Evolutionary conservation across 2,888 invertebrate species (phyloP).

Genomic region (Cantharis rufa): DNA sequence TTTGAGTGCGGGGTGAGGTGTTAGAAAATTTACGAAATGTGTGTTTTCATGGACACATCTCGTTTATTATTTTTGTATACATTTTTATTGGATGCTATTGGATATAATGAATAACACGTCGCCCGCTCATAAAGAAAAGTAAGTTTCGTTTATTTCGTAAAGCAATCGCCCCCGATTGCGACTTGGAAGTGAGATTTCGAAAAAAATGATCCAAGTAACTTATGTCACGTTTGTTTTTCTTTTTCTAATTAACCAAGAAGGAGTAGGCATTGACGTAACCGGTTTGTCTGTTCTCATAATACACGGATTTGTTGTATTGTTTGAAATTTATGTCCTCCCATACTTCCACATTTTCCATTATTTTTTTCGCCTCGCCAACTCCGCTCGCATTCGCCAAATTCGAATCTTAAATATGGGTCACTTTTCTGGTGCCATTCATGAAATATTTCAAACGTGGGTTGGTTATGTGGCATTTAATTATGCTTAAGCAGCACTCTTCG

Average conservation of each 20-base stretch:
- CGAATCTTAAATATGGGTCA: neutral
- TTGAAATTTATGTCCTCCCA: neutral
- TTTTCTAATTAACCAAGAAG: conserved; percentile 32
- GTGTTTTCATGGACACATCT: conserved; percentile 44
- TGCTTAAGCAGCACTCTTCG: neutral
- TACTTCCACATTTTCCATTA: neutral
- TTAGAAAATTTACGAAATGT: conserved; percentile 45
- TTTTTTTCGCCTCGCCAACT: neutral
- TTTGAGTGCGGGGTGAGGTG: conserved; percentile 40
- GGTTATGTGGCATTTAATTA: conserved; percentile 1
- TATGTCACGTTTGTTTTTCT: conserved; percentile 39
- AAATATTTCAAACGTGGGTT: neutral
- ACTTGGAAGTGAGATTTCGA: neutral
- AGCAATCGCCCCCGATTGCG: neutral
- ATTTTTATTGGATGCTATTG: conserved; percentile 43
- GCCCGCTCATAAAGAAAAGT: conserved; percentile 45
- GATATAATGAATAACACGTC: conserved; percentile 50
- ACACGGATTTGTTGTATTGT: conserved; percentile 31
- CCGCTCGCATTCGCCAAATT: neutral
- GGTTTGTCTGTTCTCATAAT: conserved; percentile 36
- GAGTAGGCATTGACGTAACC: conserved; percentile 36
- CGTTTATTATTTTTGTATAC: conserved; percentile 35
- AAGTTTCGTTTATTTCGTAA: conserved; percentile 19
- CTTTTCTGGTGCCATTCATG: neutral
- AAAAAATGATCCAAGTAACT: conserved; percentile 23